A percentile compares a stretch with the other conserved stretches of the same genome.
These are phyloP conservation scores for Rhombomys opimus DNA, from an alignment of 2,113 vertebrate species.

Conservation along the genomic window DNA sequence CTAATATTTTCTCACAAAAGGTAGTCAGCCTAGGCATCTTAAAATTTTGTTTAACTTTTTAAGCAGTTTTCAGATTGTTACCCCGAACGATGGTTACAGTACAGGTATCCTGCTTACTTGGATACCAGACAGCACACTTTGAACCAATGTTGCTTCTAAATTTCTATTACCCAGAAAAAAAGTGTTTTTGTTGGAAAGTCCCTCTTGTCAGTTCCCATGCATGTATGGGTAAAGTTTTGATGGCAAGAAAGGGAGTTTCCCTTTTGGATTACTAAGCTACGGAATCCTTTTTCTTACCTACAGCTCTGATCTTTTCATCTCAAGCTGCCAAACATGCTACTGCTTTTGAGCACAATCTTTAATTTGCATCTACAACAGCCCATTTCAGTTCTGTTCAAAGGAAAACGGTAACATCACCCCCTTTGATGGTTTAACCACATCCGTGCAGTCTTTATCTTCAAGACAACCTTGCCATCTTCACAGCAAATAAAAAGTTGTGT, in stretches of 20 bases:
- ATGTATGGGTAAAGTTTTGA: background rate
- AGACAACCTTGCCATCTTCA: constrained; percentile 9
- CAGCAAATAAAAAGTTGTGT: constrained; percentile 60
- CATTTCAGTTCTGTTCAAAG: constrained; percentile 33
- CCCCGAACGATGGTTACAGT: background rate
- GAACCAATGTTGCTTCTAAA: background rate
- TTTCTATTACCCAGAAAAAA: constrained; percentile 19
- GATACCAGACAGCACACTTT: background rate
- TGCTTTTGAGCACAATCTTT: background rate
- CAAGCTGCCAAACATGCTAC: background rate
- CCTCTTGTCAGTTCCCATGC: background rate
- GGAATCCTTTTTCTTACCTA: background rate
- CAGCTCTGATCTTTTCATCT: background rate
- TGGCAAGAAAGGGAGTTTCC: background rate
- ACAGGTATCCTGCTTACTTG: background rate
- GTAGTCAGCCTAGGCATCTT: background rate
- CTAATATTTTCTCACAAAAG: background rate
- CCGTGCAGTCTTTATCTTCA: constrained; percentile 39
- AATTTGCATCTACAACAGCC: background rate
- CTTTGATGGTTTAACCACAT: constrained; percentile 64
- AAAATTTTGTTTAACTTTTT: background rate
- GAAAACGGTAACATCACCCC: constrained; percentile 27
- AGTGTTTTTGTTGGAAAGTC: constrained; percentile 11
- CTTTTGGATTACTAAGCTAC: constrained; percentile 5
- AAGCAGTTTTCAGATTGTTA: background rate